phyloP scores from a whole-genome alignment of 1,140 invertebrate genomes.

The Octopus sinensis region DNA sequence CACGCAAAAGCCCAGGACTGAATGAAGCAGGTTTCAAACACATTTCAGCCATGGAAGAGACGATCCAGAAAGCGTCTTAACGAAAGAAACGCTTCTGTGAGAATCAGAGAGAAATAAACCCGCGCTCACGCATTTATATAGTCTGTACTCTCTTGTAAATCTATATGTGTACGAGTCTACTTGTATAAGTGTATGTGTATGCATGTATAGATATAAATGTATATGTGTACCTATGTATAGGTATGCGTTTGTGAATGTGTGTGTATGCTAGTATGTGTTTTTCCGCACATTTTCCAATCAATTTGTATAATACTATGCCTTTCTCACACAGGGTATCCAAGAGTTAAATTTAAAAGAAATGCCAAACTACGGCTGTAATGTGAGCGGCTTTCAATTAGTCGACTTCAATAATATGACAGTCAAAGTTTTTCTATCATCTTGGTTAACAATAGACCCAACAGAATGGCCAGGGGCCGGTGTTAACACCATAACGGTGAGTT shows the following conservation, averaged over 20 bases:
- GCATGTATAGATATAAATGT: neutral
- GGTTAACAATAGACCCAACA: slow-evolving; percentile 29
- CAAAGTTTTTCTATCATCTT: slow-evolving; percentile 32
- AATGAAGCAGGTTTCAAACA: too few relatives aligned
- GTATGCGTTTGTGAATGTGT: too few relatives aligned
- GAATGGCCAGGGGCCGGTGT: slow-evolving; percentile 39
- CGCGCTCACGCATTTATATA: too few relatives aligned
- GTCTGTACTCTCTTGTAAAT: too few relatives aligned
- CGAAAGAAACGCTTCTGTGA: too few relatives aligned
- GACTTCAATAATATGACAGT: slow-evolving; percentile 29
- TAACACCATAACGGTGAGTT: slow-evolving; percentile 32
- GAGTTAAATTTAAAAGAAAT: slow-evolving; percentile 55
- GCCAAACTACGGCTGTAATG: slow-evolving; percentile 90
- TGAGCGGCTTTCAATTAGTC: slow-evolving; percentile 78
- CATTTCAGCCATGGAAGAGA: too few relatives aligned
- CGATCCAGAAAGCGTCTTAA: too few relatives aligned
- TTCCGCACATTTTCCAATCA: too few relatives aligned
- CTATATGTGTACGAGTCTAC: neutral
- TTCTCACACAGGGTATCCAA: slow-evolving; percentile 42
- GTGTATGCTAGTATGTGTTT: too few relatives aligned
- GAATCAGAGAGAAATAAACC: too few relatives aligned
- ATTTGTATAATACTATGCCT: too few relatives aligned
- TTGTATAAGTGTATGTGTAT: neutral
- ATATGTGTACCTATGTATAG: neutral
- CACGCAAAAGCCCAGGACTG: too few relatives aligned